Conservation (phyloP, 2,888 invertebrate species). For the Eilema caniola region DNA sequence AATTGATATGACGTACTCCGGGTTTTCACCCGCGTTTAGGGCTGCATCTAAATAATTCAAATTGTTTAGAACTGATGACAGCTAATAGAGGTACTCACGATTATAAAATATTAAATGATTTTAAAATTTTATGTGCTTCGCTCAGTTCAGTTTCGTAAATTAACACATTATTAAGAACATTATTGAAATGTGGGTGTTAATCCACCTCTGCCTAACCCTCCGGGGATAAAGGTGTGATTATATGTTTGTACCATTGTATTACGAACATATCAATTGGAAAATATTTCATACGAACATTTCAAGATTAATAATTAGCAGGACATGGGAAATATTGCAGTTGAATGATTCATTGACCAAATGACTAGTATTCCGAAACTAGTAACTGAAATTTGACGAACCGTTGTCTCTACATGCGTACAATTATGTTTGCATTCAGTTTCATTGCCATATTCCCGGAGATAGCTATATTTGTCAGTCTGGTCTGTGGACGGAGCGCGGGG, state of each 20-base stretch:
- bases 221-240: too few species aligned
- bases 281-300: neutral
- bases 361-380: conserved; percentile 22
- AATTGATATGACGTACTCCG: neutral
- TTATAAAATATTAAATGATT: too few species aligned
- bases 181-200: too few species aligned
- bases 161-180: neutral
- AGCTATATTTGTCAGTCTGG: conserved; percentile 73
- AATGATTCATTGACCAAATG: conserved; percentile 10
- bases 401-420: conserved; percentile 26
- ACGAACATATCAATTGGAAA: neutral
- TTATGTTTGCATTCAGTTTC: conserved; percentile 59
- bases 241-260: too few species aligned
- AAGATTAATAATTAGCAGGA: neutral
- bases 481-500: conserved; percentile 44
- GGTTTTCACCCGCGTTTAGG: neutral
- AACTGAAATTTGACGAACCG: conserved; percentile 43
- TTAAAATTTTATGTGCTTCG: too few species aligned
- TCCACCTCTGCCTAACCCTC: too few species aligned
- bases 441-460: conserved; percentile 78
- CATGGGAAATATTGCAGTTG: neutral
- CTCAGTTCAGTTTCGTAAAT: too few species aligned
- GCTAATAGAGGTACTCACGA: too few species aligned
- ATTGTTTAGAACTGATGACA: too few species aligned
- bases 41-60: neutral